Conservation (phyloP, 2,797 vertebrate species). For the Catostomus latipinnis region DNA sequence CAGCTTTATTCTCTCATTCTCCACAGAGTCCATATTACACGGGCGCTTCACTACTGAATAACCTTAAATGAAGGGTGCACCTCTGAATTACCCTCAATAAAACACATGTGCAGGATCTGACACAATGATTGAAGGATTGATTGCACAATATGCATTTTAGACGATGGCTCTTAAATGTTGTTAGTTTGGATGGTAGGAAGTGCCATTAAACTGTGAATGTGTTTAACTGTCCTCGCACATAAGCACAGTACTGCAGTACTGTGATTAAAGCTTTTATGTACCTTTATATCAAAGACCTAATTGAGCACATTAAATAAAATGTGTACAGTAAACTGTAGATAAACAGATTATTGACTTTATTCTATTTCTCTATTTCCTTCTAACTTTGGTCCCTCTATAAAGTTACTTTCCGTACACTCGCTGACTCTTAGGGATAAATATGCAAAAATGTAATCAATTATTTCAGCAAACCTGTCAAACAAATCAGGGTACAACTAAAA, state of each 20-base stretch:
- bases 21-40: conserved; percentile 22
- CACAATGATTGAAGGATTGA: conserved; percentile 24
- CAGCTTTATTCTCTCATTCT: conserved; percentile 49
- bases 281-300: conserved; percentile 42
- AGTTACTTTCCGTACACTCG: conserved; percentile 17
- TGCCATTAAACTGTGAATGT: conserved; percentile 29
- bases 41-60: conserved; percentile 48
- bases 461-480: conserved; percentile 45
- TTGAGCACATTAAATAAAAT: conserved; percentile 37
- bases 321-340: conserved; percentile 5
- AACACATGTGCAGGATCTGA: conserved; percentile 37
- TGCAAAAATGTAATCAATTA: conserved; percentile 54
- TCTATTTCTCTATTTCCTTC: neutral
- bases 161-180: conserved; percentile 27
- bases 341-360: conserved; percentile 18
- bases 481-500: conserved; percentile 39
- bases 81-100: conserved; percentile 50
- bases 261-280: conserved; percentile 52
- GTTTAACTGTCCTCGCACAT: conserved; percentile 37
- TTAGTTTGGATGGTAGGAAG: conserved; percentile 15
- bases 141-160: conserved; percentile 43
- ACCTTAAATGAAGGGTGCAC: conserved; percentile 46
- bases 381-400: conserved; percentile 21
- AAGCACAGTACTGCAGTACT: conserved; percentile 50
- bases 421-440: conserved; percentile 39